Conservation (phyloP, 2,888 invertebrate genomes). For the Callinectes sapidus region DNA sequence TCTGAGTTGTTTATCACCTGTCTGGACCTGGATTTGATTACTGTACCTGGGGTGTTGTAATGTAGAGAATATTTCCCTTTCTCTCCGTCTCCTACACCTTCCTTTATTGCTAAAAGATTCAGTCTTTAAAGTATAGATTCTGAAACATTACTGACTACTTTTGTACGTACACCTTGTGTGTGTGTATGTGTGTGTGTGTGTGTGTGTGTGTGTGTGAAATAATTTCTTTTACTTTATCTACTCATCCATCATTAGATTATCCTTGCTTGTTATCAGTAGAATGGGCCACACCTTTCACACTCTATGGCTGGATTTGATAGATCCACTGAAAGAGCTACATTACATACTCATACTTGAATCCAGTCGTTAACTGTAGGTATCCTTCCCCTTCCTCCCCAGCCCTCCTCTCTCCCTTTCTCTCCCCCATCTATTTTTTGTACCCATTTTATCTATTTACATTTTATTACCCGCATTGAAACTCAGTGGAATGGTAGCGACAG, state of each 20-base stretch:
- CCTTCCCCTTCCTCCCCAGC: not conserved
- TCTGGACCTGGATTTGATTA: slow-evolving; percentile 12
- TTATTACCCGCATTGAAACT: not conserved
- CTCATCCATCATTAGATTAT: not conserved
- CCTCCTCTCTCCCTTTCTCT: not conserved
- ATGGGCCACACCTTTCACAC: not conserved
- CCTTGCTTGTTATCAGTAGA: not conserved
- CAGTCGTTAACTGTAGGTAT: not conserved
- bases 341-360: not conserved
- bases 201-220: slow-evolving; percentile 13
- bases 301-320: not conserved
- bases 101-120: not conserved
- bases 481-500: no score
- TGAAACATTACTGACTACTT: not conserved
- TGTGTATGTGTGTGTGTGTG: slow-evolving; percentile 12
- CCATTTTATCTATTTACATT: not conserved
- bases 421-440: not conserved
- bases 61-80: not conserved
- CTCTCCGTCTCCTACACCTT: not conserved
- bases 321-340: not conserved
- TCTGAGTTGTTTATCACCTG: not conserved
- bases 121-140: not conserved
- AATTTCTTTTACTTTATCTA: not conserved
- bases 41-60: not conserved
- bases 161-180: not conserved